Percentiles rank a stretch among this genome's conserved stretches.
Conservation (phyloP, 2,113 vertebrate species). For the Parus major region DNA sequence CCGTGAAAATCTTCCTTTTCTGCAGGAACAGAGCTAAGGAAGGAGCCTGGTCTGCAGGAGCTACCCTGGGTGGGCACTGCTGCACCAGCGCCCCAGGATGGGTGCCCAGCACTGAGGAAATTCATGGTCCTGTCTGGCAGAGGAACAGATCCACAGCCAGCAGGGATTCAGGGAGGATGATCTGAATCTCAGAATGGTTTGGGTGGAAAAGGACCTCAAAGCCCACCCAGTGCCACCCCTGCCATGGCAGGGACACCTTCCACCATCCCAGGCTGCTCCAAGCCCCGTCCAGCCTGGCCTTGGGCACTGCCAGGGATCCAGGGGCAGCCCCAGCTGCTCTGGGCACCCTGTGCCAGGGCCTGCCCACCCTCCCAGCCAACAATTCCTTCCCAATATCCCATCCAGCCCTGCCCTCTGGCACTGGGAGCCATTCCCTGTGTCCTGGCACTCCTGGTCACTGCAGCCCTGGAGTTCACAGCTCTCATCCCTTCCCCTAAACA, state of each 20-base stretch:
- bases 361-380: accelerated
- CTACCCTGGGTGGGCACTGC: accelerated
- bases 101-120: background rate
- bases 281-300: background rate
- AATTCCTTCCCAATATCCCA: background rate
- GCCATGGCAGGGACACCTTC: background rate
- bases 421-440: background rate
- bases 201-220: background rate
- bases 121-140: background rate
- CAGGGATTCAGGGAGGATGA: background rate
- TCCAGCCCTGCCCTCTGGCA: background rate
- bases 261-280: background rate
- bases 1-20: background rate
- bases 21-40: background rate
- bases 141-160: background rate
- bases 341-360: background rate
- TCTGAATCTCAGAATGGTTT: background rate
- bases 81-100: background rate
- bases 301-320: background rate
- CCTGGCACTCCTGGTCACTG: background rate
- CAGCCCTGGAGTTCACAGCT: background rate
- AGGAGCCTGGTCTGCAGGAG: background rate
- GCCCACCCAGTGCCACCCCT: accelerated
- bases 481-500: background rate
- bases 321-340: background rate